A percentile compares a stretch with the other conserved stretches of the same genome.
Conservation (phyloP, 2,888 invertebrate species). For the Hedychridium roseum region DNA sequence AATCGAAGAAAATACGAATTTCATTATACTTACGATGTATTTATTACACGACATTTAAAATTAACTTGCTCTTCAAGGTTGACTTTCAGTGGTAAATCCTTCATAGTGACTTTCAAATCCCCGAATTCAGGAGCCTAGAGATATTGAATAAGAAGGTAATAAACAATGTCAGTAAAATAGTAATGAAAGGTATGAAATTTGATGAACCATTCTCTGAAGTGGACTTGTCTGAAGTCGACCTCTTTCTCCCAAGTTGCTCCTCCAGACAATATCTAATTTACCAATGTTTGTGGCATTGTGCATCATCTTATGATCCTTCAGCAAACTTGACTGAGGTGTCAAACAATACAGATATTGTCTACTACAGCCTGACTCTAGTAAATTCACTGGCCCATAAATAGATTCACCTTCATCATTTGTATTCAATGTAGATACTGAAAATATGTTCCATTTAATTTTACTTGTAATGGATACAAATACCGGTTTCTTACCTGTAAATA, state of each 20-base stretch:
- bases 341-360: slow-evolving; percentile 96
- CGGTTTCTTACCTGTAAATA: slow-evolving; percentile 79
- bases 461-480: too few species aligned
- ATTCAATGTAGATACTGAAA: slow-evolving; percentile 76
- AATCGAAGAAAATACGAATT: slow-evolving; percentile 4
- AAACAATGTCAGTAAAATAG: too few species aligned
- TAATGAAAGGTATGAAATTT: too few species aligned
- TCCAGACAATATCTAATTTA: slow-evolving; percentile 97
- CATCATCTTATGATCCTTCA: slow-evolving; percentile 79
- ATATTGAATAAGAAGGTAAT: too few species aligned
- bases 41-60: slow-evolving; percentile 79
- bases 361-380: slow-evolving; percentile 88
- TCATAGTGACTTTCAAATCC: slow-evolving; percentile 87
- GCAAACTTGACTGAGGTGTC: slow-evolving; percentile 79
- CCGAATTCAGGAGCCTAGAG: slow-evolving; percentile 91
- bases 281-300: slow-evolving; percentile 90
- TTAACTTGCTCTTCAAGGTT: slow-evolving; percentile 84
- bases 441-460: too few species aligned
- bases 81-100: slow-evolving; percentile 84
- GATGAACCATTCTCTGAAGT: slow-evolving; percentile 80
- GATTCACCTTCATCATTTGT: slow-evolving; percentile 73
- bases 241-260: slow-evolving; percentile 94
- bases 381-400: slow-evolving; percentile 80
- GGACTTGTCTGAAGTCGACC: slow-evolving; percentile 97
- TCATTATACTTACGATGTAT: slow-evolving; percentile 72